Percentiles rank a stretch among this genome's conserved stretches.
Conservation (phyloP, 2,113 vertebrate genomes). For the Istiophorus platypterus region DNA sequence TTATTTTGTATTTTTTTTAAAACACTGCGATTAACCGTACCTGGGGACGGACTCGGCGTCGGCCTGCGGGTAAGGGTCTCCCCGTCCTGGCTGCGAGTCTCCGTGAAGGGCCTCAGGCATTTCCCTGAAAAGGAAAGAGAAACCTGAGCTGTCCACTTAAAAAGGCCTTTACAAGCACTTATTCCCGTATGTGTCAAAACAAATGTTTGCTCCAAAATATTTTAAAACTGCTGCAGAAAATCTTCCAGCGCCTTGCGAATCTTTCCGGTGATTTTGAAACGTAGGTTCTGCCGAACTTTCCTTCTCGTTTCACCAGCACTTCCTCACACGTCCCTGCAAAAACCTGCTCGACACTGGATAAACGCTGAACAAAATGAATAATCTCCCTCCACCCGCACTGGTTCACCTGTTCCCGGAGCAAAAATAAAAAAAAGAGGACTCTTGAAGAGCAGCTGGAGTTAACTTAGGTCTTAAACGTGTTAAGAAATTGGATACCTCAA, state of each 20-base stretch:
- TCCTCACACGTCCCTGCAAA: too few species aligned
- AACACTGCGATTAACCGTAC: too few species aligned
- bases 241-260: too few species aligned
- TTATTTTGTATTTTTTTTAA: too few species aligned
- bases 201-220: background rate
- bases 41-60: too few species aligned
- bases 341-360: background rate
- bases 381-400: fast-evolving
- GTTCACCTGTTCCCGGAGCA: background rate
- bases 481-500: too few species aligned
- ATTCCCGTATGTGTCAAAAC: background rate
- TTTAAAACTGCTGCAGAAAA: too few species aligned
- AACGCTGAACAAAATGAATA: background rate
- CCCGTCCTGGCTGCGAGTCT: too few species aligned
- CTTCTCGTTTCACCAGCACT: too few species aligned
- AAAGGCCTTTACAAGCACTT: background rate
- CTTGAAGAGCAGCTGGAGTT: background rate
- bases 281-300: too few species aligned
- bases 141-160: background rate
- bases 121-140: background rate
- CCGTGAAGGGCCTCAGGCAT: constrained; percentile 13
- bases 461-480: background rate
- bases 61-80: too few species aligned
- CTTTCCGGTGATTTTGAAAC: background rate
- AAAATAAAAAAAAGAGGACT: background rate